These are phyloP conservation scores for Andrena chrysosceles DNA, from an alignment of 2,888 invertebrate genomes.

Conservation along the genomic window DNA sequence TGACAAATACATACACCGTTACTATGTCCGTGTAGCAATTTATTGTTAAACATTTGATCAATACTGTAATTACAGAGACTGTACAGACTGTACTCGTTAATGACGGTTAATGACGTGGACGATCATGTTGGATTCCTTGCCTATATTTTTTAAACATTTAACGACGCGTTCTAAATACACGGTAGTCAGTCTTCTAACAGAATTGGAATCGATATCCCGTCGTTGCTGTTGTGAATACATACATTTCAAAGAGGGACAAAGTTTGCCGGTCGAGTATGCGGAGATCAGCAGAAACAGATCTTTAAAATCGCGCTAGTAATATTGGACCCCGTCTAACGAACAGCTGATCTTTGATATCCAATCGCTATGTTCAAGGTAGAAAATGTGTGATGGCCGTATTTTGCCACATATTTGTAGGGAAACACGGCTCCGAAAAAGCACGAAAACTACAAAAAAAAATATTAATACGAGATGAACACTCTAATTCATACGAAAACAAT, in stretches of 20 bases:
- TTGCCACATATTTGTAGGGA: slow-evolving; percentile 69
- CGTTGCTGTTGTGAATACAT: not conserved
- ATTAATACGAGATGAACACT: slow-evolving; percentile 75
- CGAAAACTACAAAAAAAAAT: slow-evolving; percentile 38
- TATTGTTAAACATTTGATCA: not conserved
- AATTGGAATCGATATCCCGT: not conserved
- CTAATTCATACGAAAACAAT: slow-evolving; percentile 78
- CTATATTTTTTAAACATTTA: slow-evolving; percentile 5
- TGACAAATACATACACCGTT: not conserved
- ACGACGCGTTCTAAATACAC: slow-evolving; percentile 2
- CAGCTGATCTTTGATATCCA: slow-evolving; percentile 54
- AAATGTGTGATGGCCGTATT: slow-evolving; percentile 72
- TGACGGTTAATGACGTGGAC: not conserved
- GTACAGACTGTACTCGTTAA: not conserved
- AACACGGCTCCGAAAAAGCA: slow-evolving; percentile 62
- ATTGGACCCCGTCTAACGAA: slow-evolving; percentile 2
- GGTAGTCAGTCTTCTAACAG: not conserved
- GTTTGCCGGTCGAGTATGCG: too few species aligned
- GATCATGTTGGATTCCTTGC: not conserved
- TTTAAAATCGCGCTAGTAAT: slow-evolving; percentile 11
- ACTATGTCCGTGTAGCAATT: not conserved
- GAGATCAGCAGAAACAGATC: not conserved
- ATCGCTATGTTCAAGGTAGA: slow-evolving; percentile 61
- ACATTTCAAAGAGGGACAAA: not conserved
- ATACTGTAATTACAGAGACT: not conserved